Evolutionary conservation across 2,113 vertebrate species (phyloP).

Genomic region (Lynx canadensis): DNA sequence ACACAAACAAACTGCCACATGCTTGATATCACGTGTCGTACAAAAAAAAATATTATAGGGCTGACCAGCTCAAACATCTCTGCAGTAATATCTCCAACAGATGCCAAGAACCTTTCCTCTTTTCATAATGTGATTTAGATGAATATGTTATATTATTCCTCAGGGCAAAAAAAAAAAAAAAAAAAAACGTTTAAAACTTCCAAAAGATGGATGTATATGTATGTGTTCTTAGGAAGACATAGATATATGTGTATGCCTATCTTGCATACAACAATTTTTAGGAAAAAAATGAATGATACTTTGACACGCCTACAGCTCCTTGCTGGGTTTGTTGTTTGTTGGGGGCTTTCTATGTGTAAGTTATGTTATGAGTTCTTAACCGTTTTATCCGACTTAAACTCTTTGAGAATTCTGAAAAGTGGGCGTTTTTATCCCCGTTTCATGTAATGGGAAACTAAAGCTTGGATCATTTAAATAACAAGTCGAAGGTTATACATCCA

Average conservation of each 20-base stretch:
- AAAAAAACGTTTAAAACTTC: neutral
- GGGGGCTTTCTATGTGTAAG: neutral
- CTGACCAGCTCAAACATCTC: neutral
- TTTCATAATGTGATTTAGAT: slow-evolving; percentile 22
- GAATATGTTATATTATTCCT: neutral
- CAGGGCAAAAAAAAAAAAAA: slow-evolving; percentile 66
- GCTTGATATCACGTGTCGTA: neutral
- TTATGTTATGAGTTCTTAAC: neutral
- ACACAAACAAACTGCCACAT: neutral
- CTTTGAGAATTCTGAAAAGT: neutral
- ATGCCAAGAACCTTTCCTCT: neutral
- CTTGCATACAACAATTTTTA: neutral
- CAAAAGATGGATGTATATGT: neutral
- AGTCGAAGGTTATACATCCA: neutral
- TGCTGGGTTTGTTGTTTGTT: neutral
- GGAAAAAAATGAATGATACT: slow-evolving; percentile 36
- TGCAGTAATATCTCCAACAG: slow-evolving; percentile 32
- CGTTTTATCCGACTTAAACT: neutral
- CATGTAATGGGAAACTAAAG: neutral
- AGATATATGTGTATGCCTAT: neutral
- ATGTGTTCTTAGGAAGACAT: neutral
- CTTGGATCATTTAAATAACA: neutral
- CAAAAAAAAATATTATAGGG: slow-evolving; percentile 24
- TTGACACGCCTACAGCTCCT: neutral
- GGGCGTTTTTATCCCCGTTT: neutral